Conservation (phyloP, 2,888 invertebrate genomes). For the Watsonalla cultraria region DNA sequence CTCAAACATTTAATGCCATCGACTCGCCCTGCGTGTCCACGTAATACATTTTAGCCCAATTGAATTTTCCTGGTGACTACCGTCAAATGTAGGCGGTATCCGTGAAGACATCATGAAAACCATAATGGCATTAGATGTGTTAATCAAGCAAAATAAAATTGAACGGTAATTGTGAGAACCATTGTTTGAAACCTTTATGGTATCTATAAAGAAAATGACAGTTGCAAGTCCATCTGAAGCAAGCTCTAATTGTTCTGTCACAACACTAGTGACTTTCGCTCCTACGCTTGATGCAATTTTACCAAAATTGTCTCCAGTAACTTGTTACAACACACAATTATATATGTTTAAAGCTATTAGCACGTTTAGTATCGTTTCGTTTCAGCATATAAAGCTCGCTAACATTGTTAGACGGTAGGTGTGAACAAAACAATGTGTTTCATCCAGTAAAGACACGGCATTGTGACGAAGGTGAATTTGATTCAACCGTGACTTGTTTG, state of each 20-base stretch:
- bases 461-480: slow-evolving; percentile 37
- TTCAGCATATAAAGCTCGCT: slow-evolving; percentile 12
- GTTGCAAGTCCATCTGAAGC: slow-evolving; percentile 11
- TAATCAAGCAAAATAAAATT: too few species aligned
- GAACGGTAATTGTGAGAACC: too few species aligned
- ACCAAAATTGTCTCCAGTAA: slow-evolving; percentile 22
- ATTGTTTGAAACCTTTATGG: too few species aligned
- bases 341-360: slow-evolving; percentile 29
- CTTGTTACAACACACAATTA: slow-evolving; percentile 21
- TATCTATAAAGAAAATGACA: neutral
- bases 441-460: slow-evolving; percentile 40
- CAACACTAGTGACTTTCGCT: slow-evolving; percentile 43
- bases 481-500: slow-evolving; percentile 29
- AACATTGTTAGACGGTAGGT: slow-evolving; percentile 30
- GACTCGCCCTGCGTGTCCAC: too few species aligned
- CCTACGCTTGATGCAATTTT: slow-evolving; percentile 33
- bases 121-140: too few species aligned
- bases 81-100: too few species aligned
- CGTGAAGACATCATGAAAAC: too few species aligned
- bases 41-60: too few species aligned
- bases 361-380: slow-evolving; percentile 30
- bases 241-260: slow-evolving; percentile 45
- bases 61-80: too few species aligned
- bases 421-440: slow-evolving; percentile 46
- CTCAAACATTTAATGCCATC: too few species aligned